Base-by-base conservation (phyloP, 2,888 invertebrate genomes). In the Meliscaeva auricollis region DNA sequence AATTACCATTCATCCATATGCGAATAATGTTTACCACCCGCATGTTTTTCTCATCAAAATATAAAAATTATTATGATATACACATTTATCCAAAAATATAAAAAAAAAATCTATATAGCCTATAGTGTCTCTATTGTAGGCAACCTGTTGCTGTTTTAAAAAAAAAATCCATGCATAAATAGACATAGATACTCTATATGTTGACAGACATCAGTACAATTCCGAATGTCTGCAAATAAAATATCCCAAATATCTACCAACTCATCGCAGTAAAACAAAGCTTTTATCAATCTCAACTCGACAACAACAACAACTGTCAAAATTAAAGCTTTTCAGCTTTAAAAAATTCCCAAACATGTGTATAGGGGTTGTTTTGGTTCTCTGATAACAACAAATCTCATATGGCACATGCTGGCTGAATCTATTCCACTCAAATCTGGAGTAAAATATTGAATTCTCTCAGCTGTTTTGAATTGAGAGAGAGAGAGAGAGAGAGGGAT, bases 121-220 rank as follows among this genome's bases (percentile, higher is more conserved):
- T 4, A 26, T 3, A 26, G 2, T 26, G 2, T 26, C 4, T 9
- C 3, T 38, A 8, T 8, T 11, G 11, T 38, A 38, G 38, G 9
- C 69, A 80, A 84, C 84, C 80, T 84, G 84, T 84, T 84, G 84
- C 69, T 68, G n/a, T n/a, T 41, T 26, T 26, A 26, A 26, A 2
- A 2, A 26, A 3, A 26, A 26, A 4, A 38, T 11, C 3, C 9
- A 13, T 38, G 9, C 8, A 38, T 13, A 35, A 35, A 38, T 13
- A 38, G 9, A 38, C 7, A 6, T 3, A 26, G 26, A 38, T 38
- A 11, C 38, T 38, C 38, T 1, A 11, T 13, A 38, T 3, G 11
- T 8, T 9, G 38, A 38, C 11, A 54, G 15, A 38, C 48, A 17
- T 30, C 15, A 38, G 46, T 69, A 41, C 32, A 38, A 74, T 54